phyloP scores from a whole-genome alignment of 2,888 invertebrate species.

The Macaria notata region DNA sequence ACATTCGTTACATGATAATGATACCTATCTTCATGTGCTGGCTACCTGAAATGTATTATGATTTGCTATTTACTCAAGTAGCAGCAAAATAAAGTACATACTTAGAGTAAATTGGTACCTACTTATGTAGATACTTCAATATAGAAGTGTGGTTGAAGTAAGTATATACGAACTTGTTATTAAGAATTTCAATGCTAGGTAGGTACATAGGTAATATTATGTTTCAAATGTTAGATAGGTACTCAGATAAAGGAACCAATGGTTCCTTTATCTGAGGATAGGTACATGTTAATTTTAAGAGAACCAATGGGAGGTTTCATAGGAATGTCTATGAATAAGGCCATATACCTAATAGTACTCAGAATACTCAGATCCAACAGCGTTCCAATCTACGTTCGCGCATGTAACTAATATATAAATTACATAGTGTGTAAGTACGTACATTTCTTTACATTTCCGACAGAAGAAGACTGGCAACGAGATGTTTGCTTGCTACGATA shows the following conservation, averaged over 20 bases:
- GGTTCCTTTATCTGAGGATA: too few species aligned
- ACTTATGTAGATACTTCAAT: too few species aligned
- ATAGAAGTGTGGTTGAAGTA: too few species aligned
- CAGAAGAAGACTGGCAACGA: conserved; percentile 8
- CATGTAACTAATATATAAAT: conserved; percentile 25
- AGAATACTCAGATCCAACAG: conserved; percentile 53
- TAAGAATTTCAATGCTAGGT: too few species aligned
- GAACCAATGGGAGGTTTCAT: too few species aligned
- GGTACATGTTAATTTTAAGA: too few species aligned
- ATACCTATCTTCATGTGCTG: not conserved
- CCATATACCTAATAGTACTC: conserved; percentile 23
- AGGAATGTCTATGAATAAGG: conserved; percentile 51
- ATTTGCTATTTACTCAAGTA: not conserved
- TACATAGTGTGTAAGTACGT: conserved; percentile 31
- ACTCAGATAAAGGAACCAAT: too few species aligned
- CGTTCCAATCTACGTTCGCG: conserved; percentile 66
- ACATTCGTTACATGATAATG: not conserved
- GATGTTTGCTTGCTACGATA: conserved; percentile 5
- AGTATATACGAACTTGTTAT: too few species aligned
- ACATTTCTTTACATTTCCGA: conserved; percentile 50
- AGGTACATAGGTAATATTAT: too few species aligned
- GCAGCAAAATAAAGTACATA: too few species aligned
- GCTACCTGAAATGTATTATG: not conserved
- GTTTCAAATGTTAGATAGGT: too few species aligned
- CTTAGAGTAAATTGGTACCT: too few species aligned